Percentiles rank a stretch among this genome's conserved stretches.
Evolutionary conservation across 1,140 invertebrate species (phyloP).

Genomic region (Bombus confusus): DNA sequence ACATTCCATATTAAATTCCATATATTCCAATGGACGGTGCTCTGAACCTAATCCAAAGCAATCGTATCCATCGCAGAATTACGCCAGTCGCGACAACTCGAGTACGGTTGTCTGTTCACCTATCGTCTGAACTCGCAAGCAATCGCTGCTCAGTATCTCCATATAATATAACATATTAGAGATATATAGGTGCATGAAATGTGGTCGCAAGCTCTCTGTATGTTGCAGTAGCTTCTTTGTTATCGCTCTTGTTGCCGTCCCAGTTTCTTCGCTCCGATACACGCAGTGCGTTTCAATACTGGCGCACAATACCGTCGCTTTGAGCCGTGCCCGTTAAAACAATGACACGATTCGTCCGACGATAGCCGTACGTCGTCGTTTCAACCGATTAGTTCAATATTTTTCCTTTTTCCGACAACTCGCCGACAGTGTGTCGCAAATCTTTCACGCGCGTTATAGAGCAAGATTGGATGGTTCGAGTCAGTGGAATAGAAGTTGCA

Average conservation of each 20-base stretch:
- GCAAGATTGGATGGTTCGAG: not conserved
- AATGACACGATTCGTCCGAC: slow-evolving; percentile 61
- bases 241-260: slow-evolving; percentile 76
- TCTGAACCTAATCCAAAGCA: too few relatives aligned
- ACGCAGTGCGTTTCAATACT: slow-evolving; percentile 66
- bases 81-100: not conserved
- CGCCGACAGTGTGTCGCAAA: not conserved
- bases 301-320: slow-evolving; percentile 55
- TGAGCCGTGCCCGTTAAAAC: slow-evolving; percentile 49
- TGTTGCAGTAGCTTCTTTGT: slow-evolving; percentile 69
- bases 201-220: not conserved
- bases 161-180: not conserved
- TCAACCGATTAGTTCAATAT: slow-evolving; percentile 44
- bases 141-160: not conserved
- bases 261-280: slow-evolving; percentile 76
- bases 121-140: not conserved
- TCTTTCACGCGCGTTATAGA: too few relatives aligned
- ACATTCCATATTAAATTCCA: too few relatives aligned
- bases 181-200: slow-evolving; percentile 28
- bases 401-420: slow-evolving; percentile 17
- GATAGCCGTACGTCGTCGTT: slow-evolving; percentile 30
- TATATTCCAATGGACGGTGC: too few relatives aligned
- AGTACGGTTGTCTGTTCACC: not conserved
- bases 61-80: not conserved
- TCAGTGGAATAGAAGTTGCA: too few relatives aligned